Conservation (phyloP, 2,888 invertebrate genomes). For the Antheraea assamensis region DNA sequence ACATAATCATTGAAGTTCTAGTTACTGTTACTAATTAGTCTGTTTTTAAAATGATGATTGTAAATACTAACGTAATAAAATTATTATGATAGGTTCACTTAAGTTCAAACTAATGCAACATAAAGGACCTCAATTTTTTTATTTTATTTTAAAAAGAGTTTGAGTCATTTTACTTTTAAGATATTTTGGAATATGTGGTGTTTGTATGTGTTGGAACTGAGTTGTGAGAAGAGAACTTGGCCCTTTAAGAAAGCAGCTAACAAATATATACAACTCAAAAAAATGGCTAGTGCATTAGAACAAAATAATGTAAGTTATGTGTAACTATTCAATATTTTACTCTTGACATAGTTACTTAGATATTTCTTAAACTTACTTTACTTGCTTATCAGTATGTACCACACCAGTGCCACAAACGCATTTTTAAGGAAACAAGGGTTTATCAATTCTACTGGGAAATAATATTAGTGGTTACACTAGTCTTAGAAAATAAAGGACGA, state of each 20-base stretch:
- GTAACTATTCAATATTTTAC: background rate
- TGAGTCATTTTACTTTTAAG: slow-evolving; percentile 41
- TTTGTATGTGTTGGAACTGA: slow-evolving; percentile 69
- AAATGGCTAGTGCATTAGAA: background rate
- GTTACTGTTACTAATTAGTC: background rate
- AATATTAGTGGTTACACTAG: too few relatives aligned
- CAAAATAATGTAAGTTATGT: background rate
- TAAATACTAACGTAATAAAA: background rate
- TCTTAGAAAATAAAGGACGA: too few relatives aligned
- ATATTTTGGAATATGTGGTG: slow-evolving; percentile 85
- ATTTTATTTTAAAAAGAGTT: background rate
- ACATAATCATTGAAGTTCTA: background rate
- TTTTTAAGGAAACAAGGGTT: too few relatives aligned
- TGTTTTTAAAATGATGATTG: background rate
- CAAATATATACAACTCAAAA: slow-evolving; percentile 14
- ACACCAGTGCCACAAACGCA: background rate
- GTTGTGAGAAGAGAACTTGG: slow-evolving; percentile 36
- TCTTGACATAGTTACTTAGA: too few relatives aligned
- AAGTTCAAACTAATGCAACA: background rate
- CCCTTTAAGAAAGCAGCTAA: slow-evolving; percentile 26
- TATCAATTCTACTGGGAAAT: background rate
- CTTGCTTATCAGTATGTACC: background rate
- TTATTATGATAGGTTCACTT: background rate
- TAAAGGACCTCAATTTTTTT: background rate
- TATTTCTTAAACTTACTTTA: too few relatives aligned